A percentile compares a stretch with the other conserved stretches of the same genome.
phyloP scores from a whole-genome alignment of 1,140 invertebrate species.

The Papilio xuthus region DNA sequence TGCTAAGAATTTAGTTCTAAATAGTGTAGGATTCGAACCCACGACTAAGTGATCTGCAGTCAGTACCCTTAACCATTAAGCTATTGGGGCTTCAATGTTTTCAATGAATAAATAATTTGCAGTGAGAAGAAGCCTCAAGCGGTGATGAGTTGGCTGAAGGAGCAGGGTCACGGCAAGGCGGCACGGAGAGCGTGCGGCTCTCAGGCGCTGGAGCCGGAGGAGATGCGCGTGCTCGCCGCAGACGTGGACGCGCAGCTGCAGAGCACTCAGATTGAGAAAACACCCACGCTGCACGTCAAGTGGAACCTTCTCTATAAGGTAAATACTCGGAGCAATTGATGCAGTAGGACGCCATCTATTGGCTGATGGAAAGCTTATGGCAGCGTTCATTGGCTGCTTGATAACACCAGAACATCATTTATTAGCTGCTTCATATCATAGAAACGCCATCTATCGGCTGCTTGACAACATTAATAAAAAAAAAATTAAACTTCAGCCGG shows the following conservation, averaged over 20 bases:
- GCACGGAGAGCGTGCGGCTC: conserved; percentile 85
- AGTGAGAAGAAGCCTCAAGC: conserved; percentile 83
- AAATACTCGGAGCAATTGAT: conserved; percentile 35
- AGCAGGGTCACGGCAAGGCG: conserved; percentile 83
- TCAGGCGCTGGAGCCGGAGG: conserved; percentile 85
- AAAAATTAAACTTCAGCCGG: conserved; percentile 77
- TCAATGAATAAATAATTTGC: neutral
- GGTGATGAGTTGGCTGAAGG: conserved; percentile 87
- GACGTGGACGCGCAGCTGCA: conserved; percentile 80
- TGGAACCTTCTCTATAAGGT: conserved; percentile 89
- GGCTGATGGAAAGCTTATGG: too few species aligned
- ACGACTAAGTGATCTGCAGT: too few species aligned
- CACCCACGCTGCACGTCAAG: conserved; percentile 87
- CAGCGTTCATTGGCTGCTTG: too few species aligned
- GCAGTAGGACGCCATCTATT: too few species aligned
- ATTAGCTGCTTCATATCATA: too few species aligned
- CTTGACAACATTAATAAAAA: too few species aligned
- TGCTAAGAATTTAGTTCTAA: too few species aligned
- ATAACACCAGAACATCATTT: too few species aligned
- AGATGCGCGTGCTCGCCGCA: conserved; percentile 84
- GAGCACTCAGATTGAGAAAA: conserved; percentile 71
- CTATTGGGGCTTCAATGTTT: too few species aligned
- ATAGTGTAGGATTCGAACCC: too few species aligned
- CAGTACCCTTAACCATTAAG: too few species aligned
- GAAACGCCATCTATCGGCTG: too few species aligned